phyloP scores from a whole-genome alignment of 2,113 vertebrate species.

The Galemys pyrenaicus region DNA sequence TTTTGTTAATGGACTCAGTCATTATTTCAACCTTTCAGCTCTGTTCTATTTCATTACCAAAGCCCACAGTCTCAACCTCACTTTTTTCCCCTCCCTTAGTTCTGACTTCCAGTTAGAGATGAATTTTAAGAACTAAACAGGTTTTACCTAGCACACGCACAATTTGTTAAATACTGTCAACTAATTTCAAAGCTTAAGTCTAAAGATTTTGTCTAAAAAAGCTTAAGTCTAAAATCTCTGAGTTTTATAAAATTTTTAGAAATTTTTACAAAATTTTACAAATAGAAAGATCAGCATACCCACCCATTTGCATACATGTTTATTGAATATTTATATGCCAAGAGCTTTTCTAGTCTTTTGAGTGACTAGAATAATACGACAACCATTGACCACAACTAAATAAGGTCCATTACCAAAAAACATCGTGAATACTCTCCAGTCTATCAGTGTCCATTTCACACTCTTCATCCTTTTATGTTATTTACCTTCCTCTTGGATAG shows the following conservation, averaged over 20 bases:
- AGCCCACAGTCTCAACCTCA: not conserved
- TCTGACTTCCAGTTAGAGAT: conserved; percentile 27
- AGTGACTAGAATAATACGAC: not conserved
- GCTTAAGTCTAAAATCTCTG: not conserved
- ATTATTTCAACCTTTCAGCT: not conserved
- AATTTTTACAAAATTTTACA: no score
- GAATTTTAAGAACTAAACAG: not conserved
- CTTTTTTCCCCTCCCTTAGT: not conserved
- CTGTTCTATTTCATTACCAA: not conserved
- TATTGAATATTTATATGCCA: not conserved
- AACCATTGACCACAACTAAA: not conserved
- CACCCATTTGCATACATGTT: not conserved
- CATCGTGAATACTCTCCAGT: not conserved
- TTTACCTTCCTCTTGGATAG: not conserved
- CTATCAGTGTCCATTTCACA: not conserved
- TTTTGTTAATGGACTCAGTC: not conserved
- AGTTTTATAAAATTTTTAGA: conserved; percentile 19
- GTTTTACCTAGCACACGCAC: not conserved
- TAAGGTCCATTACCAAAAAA: not conserved
- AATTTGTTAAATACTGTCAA: conserved; percentile 22
- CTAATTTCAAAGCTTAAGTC: conserved; percentile 15
- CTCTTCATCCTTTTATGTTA: not conserved
- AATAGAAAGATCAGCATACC: not conserved
- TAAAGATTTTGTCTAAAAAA: not conserved
- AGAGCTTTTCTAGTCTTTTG: not conserved